phyloP scores from a whole-genome alignment of 2,113 vertebrate species.

The Laticauda laticaudata region DNA sequence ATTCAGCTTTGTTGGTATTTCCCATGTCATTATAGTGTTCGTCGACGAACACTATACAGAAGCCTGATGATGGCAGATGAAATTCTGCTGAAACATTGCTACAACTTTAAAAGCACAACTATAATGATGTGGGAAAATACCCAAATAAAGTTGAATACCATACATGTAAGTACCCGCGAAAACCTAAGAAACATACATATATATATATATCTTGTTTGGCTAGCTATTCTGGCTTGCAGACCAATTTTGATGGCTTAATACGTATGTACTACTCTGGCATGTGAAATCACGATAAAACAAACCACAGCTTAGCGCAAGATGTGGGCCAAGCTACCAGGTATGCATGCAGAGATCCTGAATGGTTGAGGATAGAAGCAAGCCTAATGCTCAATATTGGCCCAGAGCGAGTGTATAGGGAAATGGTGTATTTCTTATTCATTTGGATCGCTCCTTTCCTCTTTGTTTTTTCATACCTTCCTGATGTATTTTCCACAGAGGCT shows the following conservation, averaged over 20 bases:
- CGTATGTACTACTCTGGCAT: background rate
- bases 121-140: no score
- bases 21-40: no score
- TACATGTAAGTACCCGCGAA: no score
- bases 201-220: background rate
- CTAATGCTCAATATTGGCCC: background rate
- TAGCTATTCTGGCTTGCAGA: background rate
- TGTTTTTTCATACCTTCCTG: background rate
- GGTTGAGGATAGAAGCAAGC: background rate
- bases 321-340: background rate
- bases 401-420: no score
- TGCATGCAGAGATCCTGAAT: background rate
- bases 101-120: no score
- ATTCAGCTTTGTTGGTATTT: no score
- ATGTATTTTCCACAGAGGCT: conserved; percentile 71
- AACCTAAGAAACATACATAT: no score
- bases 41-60: no score
- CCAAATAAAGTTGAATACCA: no score
- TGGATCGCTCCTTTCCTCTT: background rate
- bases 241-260: background rate
- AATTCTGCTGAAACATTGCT: no score
- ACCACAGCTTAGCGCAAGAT: background rate
- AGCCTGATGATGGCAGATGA: no score
- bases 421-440: background rate
- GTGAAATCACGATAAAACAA: background rate